Conservation (phyloP, 2,113 vertebrate genomes). For the Jaculus jaculus region DNA sequence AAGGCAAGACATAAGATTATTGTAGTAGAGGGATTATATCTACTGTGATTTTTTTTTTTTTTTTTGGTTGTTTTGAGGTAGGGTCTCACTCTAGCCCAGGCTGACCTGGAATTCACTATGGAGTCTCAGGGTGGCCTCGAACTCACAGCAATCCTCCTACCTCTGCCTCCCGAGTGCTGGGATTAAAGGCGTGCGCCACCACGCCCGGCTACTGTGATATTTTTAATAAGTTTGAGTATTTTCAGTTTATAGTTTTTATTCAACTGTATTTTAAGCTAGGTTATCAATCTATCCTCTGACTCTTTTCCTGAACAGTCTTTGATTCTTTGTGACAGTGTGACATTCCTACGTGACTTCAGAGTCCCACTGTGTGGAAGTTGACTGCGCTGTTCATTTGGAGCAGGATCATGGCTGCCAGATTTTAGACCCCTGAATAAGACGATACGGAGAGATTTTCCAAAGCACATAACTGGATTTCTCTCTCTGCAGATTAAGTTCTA, state of each 20-base stretch:
- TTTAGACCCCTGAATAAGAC: constrained; percentile 21
- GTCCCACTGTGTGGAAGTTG: constrained; percentile 14
- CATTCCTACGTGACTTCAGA: not conserved
- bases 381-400: constrained; percentile 17
- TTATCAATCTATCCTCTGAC: not conserved
- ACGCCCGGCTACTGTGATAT: not conserved
- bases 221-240: constrained; percentile 8
- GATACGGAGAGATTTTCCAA: not conserved
- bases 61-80: too few species aligned
- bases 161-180: too few species aligned
- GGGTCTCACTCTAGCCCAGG: too few species aligned
- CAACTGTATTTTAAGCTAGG: not conserved
- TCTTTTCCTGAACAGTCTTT: too few species aligned
- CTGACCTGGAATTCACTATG: too few species aligned
- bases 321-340: not conserved
- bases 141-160: too few species aligned
- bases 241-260: not conserved
- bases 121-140: too few species aligned
- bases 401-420: not conserved
- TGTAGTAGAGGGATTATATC: not conserved
- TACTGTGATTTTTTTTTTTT: too few species aligned
- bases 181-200: too few species aligned
- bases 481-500: not conserved
- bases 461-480: not conserved
- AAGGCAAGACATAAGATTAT: not conserved